These are phyloP conservation scores for Leptinotarsa peninsularis DNA, from an alignment of 2,888 invertebrate species.

Conservation along the genomic window DNA sequence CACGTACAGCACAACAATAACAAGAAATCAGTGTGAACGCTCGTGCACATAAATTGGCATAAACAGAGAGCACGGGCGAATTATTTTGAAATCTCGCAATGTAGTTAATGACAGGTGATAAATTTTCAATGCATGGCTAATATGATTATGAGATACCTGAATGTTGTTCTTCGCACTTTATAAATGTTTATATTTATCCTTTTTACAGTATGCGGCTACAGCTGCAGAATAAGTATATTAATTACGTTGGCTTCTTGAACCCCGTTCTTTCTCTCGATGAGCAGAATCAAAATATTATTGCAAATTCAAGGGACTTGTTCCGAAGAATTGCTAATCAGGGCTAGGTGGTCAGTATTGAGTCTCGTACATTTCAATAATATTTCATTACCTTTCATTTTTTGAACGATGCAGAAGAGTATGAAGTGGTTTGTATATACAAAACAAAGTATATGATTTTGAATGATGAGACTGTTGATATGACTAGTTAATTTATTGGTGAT, in stretches of 20 bases:
- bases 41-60: conserved; percentile 42
- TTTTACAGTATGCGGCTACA: conserved; percentile 38
- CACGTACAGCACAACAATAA: conserved; percentile 27
- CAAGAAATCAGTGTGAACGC: conserved; percentile 27
- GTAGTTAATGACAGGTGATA: conserved; percentile 51
- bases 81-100: conserved; percentile 51
- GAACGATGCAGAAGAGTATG: no score
- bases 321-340: conserved; percentile 6
- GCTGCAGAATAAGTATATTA: conserved; percentile 45
- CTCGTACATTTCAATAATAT: no score
- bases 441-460: no score
- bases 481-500: no score
- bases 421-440: no score
- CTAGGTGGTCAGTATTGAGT: no score
- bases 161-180: conserved; percentile 54
- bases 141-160: conserved; percentile 53
- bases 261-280: conserved; percentile 10
- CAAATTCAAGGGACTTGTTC: not conserved
- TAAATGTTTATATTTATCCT: conserved; percentile 48
- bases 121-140: conserved; percentile 51
- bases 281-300: conserved; percentile 17
- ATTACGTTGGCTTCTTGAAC: conserved; percentile 38
- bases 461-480: no score
- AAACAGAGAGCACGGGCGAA: conserved; percentile 42
- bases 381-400: no score